These are phyloP conservation scores for Bothrops jararaca DNA, from an alignment of 2,113 vertebrate species.

Conservation along the genomic window DNA sequence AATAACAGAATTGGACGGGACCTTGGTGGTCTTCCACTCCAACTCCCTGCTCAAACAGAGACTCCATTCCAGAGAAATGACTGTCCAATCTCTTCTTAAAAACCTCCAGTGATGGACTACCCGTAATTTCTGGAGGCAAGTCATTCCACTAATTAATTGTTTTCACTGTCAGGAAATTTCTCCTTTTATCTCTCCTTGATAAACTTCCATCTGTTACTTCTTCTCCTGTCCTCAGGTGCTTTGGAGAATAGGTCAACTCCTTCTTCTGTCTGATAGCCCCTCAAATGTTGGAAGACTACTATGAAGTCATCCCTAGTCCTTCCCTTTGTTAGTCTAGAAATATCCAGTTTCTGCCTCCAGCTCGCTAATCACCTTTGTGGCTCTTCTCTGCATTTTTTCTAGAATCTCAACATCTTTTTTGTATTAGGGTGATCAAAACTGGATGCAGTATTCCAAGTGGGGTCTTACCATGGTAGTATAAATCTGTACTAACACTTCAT, in stretches of 20 bases:
- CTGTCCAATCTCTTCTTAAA: not conserved
- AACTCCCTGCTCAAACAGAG: not conserved
- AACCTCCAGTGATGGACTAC: not conserved
- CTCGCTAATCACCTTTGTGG: not conserved
- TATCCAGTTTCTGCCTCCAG: not conserved
- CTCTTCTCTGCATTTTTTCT: not conserved
- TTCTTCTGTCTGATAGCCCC: not conserved
- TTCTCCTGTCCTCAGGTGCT: not conserved
- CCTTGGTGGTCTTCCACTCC: not conserved
- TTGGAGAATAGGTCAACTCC: not conserved
- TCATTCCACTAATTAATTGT: not conserved
- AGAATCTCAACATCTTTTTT: not conserved
- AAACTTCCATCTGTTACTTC: not conserved
- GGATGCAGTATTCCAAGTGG: not conserved
- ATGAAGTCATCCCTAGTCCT: not conserved
- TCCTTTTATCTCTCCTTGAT: not conserved
- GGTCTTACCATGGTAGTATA: not conserved
- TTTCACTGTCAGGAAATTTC: not conserved
- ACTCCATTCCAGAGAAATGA: not conserved
- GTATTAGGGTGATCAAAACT: not conserved
- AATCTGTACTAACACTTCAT: not conserved
- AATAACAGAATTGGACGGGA: not conserved
- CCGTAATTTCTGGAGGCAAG: not conserved
- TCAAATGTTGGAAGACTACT: not conserved
- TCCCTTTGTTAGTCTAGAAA: not conserved